These are phyloP conservation scores for Atherinomorus stipes DNA, from an alignment of 2,113 vertebrate genomes.

Conservation along the genomic window DNA sequence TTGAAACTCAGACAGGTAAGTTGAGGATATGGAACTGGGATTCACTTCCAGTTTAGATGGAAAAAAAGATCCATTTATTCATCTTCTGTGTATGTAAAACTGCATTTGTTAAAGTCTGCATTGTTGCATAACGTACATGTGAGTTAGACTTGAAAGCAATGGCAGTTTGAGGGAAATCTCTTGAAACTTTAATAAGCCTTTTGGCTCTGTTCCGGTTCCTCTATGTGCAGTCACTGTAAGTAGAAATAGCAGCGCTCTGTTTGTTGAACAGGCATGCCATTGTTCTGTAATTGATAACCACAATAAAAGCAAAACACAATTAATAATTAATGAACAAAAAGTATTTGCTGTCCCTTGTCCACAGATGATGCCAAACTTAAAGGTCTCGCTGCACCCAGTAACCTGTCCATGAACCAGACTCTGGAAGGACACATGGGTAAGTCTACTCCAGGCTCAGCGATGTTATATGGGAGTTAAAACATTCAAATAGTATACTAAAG, in stretches of 20 bases:
- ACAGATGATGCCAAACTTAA: slow-evolving; percentile 93
- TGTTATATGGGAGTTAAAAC: no score
- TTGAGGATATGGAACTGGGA: neutral
- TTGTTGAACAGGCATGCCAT: neutral
- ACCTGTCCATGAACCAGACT: slow-evolving; percentile 94
- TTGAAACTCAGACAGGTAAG: slow-evolving; percentile 92
- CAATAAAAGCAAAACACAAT: neutral
- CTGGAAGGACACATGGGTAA: slow-evolving; percentile 96
- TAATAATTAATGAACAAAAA: neutral
- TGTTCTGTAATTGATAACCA: slow-evolving; percentile 7
- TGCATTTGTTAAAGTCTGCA: neutral
- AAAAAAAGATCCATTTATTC: neutral
- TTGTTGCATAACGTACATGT: slow-evolving; percentile 37
- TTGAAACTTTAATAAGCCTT: slow-evolving; percentile 59
- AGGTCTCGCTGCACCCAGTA: slow-evolving; percentile 94
- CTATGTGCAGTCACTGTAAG: slow-evolving; percentile 23
- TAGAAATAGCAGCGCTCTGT: slow-evolving; percentile 16
- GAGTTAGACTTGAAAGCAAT: slow-evolving; percentile 45
- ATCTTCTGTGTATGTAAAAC: neutral
- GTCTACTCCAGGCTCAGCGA: neutral
- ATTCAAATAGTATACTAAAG: neutral
- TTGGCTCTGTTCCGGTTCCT: slow-evolving; percentile 34
- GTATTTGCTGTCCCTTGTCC: slow-evolving; percentile 17
- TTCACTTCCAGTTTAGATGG: fast-evolving
- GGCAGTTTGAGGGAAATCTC: slow-evolving; percentile 59